A percentile compares a stretch with the other conserved stretches of the same genome.
Conservation (phyloP, 2,888 invertebrate species). For the Limnephilus marmoratus region DNA sequence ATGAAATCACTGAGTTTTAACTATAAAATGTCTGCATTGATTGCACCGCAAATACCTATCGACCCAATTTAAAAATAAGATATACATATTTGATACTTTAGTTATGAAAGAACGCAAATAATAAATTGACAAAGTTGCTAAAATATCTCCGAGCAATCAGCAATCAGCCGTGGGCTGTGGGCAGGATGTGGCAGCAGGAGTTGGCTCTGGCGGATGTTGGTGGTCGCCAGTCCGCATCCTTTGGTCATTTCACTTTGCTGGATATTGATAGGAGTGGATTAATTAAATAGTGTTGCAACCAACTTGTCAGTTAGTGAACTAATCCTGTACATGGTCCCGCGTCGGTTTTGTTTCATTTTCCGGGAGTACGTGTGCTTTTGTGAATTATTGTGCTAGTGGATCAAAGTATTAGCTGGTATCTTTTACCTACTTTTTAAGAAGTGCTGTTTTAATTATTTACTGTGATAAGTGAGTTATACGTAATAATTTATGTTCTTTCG, state of each 20-base stretch:
- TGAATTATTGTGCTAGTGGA: not conserved
- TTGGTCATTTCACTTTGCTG: slow-evolving; percentile 5
- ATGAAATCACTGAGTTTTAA: not conserved
- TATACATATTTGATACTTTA: not conserved
- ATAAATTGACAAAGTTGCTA: not conserved
- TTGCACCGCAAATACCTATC: not conserved
- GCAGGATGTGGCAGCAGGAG: slow-evolving; percentile 31
- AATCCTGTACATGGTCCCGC: not conserved
- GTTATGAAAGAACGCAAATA: not conserved
- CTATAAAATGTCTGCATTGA: not conserved
- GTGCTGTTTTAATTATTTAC: not conserved
- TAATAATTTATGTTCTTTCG: too few relatives aligned
- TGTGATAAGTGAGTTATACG: not conserved
- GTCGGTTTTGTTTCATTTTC: not conserved
- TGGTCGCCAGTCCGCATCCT: slow-evolving; percentile 41
- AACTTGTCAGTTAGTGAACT: not conserved
- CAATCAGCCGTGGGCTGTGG: not conserved
- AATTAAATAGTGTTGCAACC: slow-evolving; percentile 2
- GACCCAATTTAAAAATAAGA: not conserved
- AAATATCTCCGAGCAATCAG: slow-evolving; percentile 19
- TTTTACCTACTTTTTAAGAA: not conserved
- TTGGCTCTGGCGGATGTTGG: slow-evolving; percentile 25
- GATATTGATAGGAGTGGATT: slow-evolving; percentile 26
- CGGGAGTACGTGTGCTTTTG: not conserved
- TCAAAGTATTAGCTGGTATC: not conserved